Evolutionary conservation across 2,888 invertebrate species (phyloP).

Genomic region (Cantharis rustica): DNA sequence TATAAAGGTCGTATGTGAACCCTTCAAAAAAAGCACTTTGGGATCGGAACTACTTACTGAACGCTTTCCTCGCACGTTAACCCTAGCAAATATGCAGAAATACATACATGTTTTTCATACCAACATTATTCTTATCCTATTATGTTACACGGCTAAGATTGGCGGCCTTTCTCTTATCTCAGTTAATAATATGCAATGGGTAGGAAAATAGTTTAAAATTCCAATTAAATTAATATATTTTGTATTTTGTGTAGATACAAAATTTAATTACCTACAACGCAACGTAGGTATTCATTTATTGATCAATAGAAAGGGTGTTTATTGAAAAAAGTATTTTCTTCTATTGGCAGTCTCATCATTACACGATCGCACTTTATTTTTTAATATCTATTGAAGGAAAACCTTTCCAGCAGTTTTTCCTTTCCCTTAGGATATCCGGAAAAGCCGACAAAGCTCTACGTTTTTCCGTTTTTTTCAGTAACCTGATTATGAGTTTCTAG

Average conservation of each 20-base stretch:
- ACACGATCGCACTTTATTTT: slow-evolving; percentile 16
- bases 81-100: slow-evolving; percentile 22
- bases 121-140: slow-evolving; percentile 13
- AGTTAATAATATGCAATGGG: neutral
- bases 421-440: slow-evolving; percentile 13
- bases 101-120: slow-evolving; percentile 20
- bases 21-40: slow-evolving; percentile 7
- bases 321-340: neutral
- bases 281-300: neutral
- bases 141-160: slow-evolving; percentile 14
- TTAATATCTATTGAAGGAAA: slow-evolving; percentile 12
- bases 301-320: neutral
- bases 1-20: slow-evolving; percentile 26
- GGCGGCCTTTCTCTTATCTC: slow-evolving; percentile 8
- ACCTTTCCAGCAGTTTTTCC: slow-evolving; percentile 14
- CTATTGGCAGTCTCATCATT: slow-evolving; percentile 4
- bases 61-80: slow-evolving; percentile 17
- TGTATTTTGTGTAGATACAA: neutral
- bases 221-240: too few species aligned
- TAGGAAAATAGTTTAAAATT: neutral
- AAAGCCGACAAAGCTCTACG: slow-evolving; percentile 15
- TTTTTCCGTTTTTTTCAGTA: slow-evolving; percentile 9
- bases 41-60: slow-evolving; percentile 8
- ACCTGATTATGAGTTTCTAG: slow-evolving; percentile 8
- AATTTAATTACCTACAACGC: neutral